Conservation (phyloP, 2,797 vertebrate genomes). For the Enteromius unitaeniatus region DNA sequence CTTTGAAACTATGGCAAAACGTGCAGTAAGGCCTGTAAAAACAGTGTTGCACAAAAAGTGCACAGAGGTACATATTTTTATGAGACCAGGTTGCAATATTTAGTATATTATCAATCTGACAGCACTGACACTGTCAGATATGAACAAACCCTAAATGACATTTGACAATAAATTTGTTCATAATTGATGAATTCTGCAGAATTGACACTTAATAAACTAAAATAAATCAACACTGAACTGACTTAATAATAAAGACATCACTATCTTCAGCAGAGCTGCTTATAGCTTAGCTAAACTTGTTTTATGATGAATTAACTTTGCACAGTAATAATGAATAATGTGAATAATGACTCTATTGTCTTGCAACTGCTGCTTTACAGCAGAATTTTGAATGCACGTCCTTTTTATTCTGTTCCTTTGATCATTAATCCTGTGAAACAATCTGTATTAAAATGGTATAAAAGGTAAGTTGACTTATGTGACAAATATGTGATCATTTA, state of each 20-base stretch:
- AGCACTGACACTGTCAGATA: not conserved
- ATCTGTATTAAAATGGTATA: not conserved
- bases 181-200: not conserved
- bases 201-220: not conserved
- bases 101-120: not conserved
- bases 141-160: not conserved
- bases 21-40: too few species aligned
- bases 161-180: not conserved
- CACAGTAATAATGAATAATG: not conserved
- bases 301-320: not conserved
- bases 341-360: not conserved
- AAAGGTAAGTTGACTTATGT: not conserved
- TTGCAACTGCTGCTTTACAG: too few species aligned
- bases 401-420: not conserved
- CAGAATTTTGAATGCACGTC: too few species aligned
- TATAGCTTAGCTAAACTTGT: not conserved
- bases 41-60: too few species aligned
- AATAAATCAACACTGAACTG: not conserved
- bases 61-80: too few species aligned
- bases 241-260: not conserved
- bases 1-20: too few species aligned
- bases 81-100: not conserved
- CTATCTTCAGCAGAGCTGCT: not conserved
- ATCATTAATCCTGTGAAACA: not conserved
- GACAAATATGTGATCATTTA: conserved; percentile 11